Evolutionary conservation across 2,113 vertebrate species (phyloP).

Genomic region (Elaphurus davidianus): DNA sequence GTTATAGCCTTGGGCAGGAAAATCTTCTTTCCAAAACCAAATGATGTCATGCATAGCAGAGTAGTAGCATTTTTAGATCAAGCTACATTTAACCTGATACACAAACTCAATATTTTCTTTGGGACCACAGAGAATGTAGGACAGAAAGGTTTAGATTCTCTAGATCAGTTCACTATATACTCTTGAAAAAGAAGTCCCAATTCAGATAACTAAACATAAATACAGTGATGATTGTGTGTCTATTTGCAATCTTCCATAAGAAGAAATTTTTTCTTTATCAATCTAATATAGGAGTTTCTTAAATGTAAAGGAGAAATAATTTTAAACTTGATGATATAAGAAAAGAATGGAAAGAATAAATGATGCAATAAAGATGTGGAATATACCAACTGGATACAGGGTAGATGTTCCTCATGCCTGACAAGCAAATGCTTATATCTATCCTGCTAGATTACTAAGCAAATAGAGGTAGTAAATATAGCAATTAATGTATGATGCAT

Average conservation of each 20-base stretch:
- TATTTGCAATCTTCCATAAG: neutral
- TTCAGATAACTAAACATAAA: neutral
- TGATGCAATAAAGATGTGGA: neutral
- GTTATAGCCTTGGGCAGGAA: neutral
- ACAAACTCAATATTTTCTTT: neutral
- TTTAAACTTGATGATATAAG: neutral
- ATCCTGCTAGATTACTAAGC: neutral
- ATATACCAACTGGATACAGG: neutral
- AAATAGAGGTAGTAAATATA: neutral
- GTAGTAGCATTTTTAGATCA: neutral
- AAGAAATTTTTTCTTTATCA: neutral
- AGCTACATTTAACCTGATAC: neutral
- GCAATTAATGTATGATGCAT: neutral
- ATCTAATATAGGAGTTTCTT: neutral
- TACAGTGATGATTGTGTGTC: neutral
- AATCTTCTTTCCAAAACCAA: neutral
- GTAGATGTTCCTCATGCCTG: neutral
- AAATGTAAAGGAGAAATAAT: neutral
- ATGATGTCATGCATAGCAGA: neutral
- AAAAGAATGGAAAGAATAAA: constrained; percentile 14
- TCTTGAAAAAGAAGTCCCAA: neutral
- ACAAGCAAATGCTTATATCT: neutral
- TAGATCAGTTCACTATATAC: constrained; percentile 22
- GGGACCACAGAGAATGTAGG: neutral
- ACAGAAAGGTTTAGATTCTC: neutral